These are phyloP conservation scores for Marasmarcha lunaedactyla DNA, from an alignment of 2,888 invertebrate species.

Conservation along the genomic window DNA sequence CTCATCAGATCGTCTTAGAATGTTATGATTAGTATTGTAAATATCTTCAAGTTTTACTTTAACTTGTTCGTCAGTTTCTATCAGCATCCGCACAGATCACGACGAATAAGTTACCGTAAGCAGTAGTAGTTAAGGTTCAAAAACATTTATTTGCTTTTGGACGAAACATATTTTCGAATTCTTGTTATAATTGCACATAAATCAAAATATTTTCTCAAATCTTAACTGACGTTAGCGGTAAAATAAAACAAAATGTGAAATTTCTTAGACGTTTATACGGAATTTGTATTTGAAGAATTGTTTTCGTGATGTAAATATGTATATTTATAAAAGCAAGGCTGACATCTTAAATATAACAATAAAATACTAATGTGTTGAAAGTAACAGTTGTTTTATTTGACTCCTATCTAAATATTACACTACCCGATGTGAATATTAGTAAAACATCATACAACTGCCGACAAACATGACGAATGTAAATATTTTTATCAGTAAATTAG, in stretches of 20 bases:
- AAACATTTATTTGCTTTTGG: neutral
- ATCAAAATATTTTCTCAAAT: constrained; percentile 45
- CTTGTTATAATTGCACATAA: constrained; percentile 17
- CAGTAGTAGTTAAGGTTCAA: neutral
- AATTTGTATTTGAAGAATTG: constrained; percentile 50
- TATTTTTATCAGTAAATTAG: no score
- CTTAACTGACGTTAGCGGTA: constrained; percentile 20
- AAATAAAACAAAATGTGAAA: constrained; percentile 20
- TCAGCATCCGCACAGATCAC: neutral
- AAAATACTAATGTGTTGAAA: constrained; percentile 66
- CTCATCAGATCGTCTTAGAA: constrained; percentile 52
- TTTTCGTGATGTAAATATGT: constrained; percentile 61
- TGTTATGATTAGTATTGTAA: constrained; percentile 65
- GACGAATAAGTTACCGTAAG: no score
- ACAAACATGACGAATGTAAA: no score
- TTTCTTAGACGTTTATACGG: constrained; percentile 49
- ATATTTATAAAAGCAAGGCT: constrained; percentile 68
- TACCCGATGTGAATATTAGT: no score
- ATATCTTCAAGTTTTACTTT: constrained; percentile 23
- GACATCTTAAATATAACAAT: constrained; percentile 66
- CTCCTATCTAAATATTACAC: neutral
- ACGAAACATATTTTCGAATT: neutral
- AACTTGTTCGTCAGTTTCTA: neutral
- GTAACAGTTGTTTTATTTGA: constrained; percentile 20
- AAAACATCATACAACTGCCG: no score